A percentile compares a stretch with the other conserved stretches of the same genome.
Conservation (phyloP, 2,888 invertebrate genomes). For the Chaetogeoica ovagalla region DNA sequence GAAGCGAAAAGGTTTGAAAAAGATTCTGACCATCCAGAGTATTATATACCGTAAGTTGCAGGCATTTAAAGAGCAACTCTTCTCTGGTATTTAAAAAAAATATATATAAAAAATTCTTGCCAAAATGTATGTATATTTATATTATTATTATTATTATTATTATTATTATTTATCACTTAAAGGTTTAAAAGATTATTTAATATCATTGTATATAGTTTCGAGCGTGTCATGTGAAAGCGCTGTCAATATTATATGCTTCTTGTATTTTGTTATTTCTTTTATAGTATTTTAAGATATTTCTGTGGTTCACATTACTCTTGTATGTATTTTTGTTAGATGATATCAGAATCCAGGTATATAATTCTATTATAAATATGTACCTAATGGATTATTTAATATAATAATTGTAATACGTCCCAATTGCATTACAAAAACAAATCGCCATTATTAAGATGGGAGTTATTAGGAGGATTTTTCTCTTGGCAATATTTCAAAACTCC, state of each 20-base stretch:
- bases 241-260: conserved; percentile 50
- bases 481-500: conserved; percentile 12
- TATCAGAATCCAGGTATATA: conserved; percentile 12
- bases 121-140: conserved; percentile 51
- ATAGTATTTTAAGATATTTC: conserved; percentile 48
- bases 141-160: conserved; percentile 50
- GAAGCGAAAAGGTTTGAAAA: conserved; percentile 98
- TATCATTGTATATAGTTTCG: conserved; percentile 49
- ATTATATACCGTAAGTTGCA: conserved; percentile 86
- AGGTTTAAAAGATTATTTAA: conserved; percentile 49
- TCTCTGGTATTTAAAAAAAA: conserved; percentile 36
- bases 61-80: conserved; percentile 35
- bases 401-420: conserved; percentile 1
- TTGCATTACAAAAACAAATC: background rate
- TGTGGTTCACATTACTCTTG: conserved; percentile 30
- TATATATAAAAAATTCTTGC: conserved; percentile 24
- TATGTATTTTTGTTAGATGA: conserved; percentile 28
- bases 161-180: conserved; percentile 47
- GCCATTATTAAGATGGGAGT: conserved; percentile 30
- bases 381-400: conserved; percentile 23
- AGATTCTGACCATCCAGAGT: conserved; percentile 93
- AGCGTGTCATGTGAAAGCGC: conserved; percentile 40
- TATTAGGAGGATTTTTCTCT: conserved; percentile 15
- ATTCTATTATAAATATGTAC: background rate
- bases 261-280: conserved; percentile 53